Evolutionary conservation across 2,797 vertebrate species (phyloP).

Genomic region (Catharus ustulatus): DNA sequence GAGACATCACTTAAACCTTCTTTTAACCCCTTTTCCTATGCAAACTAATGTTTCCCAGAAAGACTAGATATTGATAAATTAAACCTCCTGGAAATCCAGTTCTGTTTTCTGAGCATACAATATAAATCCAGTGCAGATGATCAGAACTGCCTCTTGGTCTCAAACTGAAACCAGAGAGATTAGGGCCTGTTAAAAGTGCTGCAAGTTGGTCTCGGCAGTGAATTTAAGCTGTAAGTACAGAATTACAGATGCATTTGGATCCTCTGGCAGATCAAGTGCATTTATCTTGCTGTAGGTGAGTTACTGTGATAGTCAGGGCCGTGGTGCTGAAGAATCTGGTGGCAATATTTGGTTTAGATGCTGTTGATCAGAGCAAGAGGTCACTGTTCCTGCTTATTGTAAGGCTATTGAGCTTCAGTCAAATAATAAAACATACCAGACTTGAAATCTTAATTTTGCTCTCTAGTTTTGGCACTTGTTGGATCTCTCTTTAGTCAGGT

Average conservation of each 20-base stretch:
- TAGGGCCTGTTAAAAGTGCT: constrained; percentile 39
- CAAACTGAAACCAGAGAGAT: constrained; percentile 56
- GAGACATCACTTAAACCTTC: constrained; percentile 62
- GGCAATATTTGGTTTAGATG: not conserved
- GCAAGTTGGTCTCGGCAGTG: constrained; percentile 1
- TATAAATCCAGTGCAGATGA: constrained; percentile 33
- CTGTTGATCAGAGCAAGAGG: not conserved
- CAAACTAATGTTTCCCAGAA: constrained; percentile 62
- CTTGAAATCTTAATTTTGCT: not conserved
- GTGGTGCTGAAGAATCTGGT: not conserved
- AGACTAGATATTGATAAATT: constrained; percentile 60
- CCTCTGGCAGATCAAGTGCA: not conserved
- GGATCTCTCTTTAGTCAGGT: not conserved
- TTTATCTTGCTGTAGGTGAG: not conserved
- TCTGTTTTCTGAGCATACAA: constrained; percentile 49
- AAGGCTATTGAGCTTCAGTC: not conserved
- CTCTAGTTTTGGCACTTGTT: not conserved
- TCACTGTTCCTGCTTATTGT: not conserved
- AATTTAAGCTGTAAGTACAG: not conserved
- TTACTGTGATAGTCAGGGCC: not conserved
- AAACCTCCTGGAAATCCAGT: constrained; percentile 37
- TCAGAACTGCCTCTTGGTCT: constrained; percentile 46
- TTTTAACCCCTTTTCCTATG: constrained; percentile 73
- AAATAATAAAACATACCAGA: not conserved
- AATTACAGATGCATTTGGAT: not conserved